Base-by-base conservation (phyloP, 2,888 invertebrate genomes). In the Labia minor region DNA sequence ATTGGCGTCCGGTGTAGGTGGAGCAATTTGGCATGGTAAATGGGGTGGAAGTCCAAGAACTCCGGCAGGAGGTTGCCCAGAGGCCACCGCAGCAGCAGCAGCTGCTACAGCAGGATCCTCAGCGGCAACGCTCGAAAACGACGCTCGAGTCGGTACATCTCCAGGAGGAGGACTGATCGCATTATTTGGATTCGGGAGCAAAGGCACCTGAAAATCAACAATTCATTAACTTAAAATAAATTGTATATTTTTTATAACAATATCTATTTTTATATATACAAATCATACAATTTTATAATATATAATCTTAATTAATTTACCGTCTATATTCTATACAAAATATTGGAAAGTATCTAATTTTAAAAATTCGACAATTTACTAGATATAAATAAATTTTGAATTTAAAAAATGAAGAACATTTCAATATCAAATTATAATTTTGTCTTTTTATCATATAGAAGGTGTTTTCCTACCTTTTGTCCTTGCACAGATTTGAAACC, bases 151-250 rank as follows among this genome's bases (percentile, higher is more conserved):
- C 4, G 72, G 70, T 1, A 71, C 71, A 67, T 73, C 73, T 19
- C 70, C 71, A 1, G 72, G 72, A 11, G 73, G 72, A 14, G 73
- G 72, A 66, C 73, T 73, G 61, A 72, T 65, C 8, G 68, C 69
- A 8, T 67, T 65, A 19, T 69, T 70, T 61, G 76, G 76, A 66
- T 73, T 75, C 62, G 76, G 76, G 62, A 76, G 72, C 61, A 76
- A 69, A 8, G 76, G 75, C 64, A 73, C 73, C 75, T 75, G 71
- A n/a, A n/a, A n/a, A n/a, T n/a, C n/a, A 69, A 65, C 4, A 63
- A 37, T 37, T 19, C n/a, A 49, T 19, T 20, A 61, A 10, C 1
- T 21, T 67, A 3, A 21, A 67, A 37, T n/a, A 11, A 66, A 62
- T 63, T 21, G n/a, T n/a, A n/a, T n/a, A n/a, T n/a, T n/a, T n/a